Base-by-base conservation (phyloP, 2,888 invertebrate species). In the Nemurella pictetii region DNA sequence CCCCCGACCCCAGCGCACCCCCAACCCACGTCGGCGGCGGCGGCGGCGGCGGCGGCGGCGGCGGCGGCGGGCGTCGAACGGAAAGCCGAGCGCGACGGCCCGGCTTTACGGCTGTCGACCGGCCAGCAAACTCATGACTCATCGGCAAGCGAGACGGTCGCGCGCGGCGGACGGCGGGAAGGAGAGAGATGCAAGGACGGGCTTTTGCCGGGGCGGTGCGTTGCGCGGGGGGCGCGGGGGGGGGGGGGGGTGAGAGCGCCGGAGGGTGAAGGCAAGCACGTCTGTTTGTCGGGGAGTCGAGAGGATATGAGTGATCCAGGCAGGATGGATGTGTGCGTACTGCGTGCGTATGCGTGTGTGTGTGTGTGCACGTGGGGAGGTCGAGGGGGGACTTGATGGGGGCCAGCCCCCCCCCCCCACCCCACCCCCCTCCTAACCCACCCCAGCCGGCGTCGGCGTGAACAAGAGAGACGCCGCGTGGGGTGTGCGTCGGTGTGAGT, bases 171-270 rank as follows among this genome's bases (percentile, higher is more conserved):
- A 7, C 15, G 35, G 55, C 20, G 55, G 86, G 86, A 87, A 85
- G n/a, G n/a, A n/a, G n/a, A n/a, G n/a, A n/a, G n/a, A n/a, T n/a
- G n/a, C n/a, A n/a, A n/a, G n/a, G n/a, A n/a, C n/a, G n/a, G n/a
- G n/a, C n/a, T n/a, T n/a, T n/a, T n/a, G n/a, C n/a, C n/a, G 84
- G 86, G 86, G 86, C 86, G 85, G 83, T 86, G 87, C 87, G 87
- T 84, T 84, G 86, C 86, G 85, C 87, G 85, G 87, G 87, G 87
- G 86, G 86, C 86, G 87, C 86, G 77, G 2, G 35, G 32, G 80
- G 55, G 26, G 85, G 84, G 84, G 85, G 84, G 86, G 87, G 87
- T 87, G 87, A 87, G 73, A 35, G 84, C 12, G 28, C 36, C 29
- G 72, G 20, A 7, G 55, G 35, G 55, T 55, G 55, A 55, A n/a